Conservation (phyloP, 37 sponge, comb jelly and placozoan species). For the Chondrilla cf. caribensis region DNA sequence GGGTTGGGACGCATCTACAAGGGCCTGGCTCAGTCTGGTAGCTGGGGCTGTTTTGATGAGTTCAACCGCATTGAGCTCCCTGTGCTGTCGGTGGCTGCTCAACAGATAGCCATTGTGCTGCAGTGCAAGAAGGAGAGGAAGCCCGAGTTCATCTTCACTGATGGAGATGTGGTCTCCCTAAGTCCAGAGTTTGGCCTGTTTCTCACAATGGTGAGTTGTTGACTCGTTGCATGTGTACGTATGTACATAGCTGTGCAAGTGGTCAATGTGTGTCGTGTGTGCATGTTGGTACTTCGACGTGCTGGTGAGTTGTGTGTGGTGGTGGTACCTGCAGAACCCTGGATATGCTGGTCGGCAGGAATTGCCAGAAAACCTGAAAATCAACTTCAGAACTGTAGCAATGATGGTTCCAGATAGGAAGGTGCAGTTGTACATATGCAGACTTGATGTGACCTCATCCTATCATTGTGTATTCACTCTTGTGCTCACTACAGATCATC, state of each 20-base stretch:
- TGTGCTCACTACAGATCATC: conserved; percentile 70
- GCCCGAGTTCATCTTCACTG: conserved; percentile 92
- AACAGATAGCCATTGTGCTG: conserved; percentile 96
- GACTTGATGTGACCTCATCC: no score
- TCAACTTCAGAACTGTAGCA: conserved; percentile 97
- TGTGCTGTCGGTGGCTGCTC: conserved; percentile 98
- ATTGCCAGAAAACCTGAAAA: conserved; percentile 96
- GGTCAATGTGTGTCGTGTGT: neutral
- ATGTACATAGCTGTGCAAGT: neutral
- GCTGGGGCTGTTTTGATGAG: conserved; percentile 99
- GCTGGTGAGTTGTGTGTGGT: neutral
- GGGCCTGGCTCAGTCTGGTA: conserved; percentile 98
- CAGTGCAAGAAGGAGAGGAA: conserved; percentile 97
- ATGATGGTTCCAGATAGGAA: conserved; percentile 99
- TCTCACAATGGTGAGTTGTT: conserved; percentile 85
- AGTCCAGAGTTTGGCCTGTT: conserved; percentile 98
- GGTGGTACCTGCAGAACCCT: conserved; percentile 90
- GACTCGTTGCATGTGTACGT: neutral
- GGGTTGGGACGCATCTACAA: conserved; percentile 98
- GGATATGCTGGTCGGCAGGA: conserved; percentile 99
- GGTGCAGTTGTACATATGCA: conserved; percentile 31
- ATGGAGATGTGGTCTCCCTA: conserved; percentile 90
- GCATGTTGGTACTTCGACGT: neutral
- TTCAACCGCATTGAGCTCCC: conserved; percentile 99
- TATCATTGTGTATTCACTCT: no score